phyloP scores from a whole-genome alignment of 2,113 vertebrate species.

The Corydoras sp. region DNA sequence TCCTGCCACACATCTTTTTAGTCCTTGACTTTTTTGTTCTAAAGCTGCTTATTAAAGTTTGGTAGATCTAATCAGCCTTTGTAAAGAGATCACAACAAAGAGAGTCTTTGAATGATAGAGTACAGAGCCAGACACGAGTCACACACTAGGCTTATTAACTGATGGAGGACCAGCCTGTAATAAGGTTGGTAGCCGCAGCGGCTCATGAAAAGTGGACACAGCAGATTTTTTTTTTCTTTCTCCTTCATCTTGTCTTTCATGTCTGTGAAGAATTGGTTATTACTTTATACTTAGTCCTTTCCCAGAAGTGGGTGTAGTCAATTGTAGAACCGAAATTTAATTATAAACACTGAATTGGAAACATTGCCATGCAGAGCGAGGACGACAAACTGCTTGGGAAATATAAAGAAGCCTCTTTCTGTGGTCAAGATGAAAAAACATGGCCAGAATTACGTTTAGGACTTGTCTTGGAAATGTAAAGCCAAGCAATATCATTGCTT shows the following conservation, averaged over 20 bases:
- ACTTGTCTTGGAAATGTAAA: too few species aligned
- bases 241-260: constrained; percentile 1
- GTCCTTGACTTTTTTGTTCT: constrained; percentile 4
- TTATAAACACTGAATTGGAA: constrained; percentile 7
- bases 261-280: constrained; percentile 3
- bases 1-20: not conserved
- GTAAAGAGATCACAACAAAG: constrained; percentile 36
- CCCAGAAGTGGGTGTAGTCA: not conserved
- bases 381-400: too few species aligned
- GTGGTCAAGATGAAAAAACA: too few species aligned
- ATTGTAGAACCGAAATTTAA: not conserved
- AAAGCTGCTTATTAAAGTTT: constrained; percentile 31
- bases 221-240: not conserved
- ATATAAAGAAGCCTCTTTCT: too few species aligned
- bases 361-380: too few species aligned
- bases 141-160: constrained; percentile 13
- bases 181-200: constrained; percentile 22
- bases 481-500: constrained; percentile 3
- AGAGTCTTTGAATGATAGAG: constrained; percentile 22
- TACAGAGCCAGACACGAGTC: not conserved
- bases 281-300: constrained; percentile 18
- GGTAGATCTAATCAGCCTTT: constrained; percentile 34
- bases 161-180: constrained; percentile 21
- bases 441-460: too few species aligned
- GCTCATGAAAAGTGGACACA: constrained; percentile 25